Evolutionary conservation across 2,797 vertebrate genomes (phyloP).

Genomic region (Glyptemys insculpta): DNA sequence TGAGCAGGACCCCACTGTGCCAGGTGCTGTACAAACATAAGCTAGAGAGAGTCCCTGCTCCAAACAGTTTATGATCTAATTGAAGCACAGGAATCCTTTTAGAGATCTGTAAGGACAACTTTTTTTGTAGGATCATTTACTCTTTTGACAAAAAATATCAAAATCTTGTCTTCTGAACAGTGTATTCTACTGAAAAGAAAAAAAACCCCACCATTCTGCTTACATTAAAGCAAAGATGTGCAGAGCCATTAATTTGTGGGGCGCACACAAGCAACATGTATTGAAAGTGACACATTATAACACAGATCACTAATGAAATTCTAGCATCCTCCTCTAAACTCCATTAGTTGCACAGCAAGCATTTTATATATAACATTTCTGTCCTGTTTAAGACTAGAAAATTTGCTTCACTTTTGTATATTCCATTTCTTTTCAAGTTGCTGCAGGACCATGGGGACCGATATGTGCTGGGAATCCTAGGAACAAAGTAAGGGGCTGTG

Average conservation of each 20-base stretch:
- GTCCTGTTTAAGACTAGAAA: not conserved
- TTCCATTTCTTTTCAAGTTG: constrained; percentile 21
- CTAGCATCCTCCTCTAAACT: not conserved
- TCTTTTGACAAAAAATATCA: too few relatives aligned
- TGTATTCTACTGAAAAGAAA: not conserved
- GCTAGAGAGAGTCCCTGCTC: too few relatives aligned
- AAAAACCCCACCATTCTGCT: not conserved
- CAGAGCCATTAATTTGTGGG: not conserved
- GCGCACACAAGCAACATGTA: not conserved
- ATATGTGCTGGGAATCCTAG: constrained; percentile 67
- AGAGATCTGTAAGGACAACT: not conserved
- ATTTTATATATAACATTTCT: not conserved
- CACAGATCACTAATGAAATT: not conserved
- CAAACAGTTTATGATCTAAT: too few relatives aligned
- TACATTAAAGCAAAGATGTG: not conserved
- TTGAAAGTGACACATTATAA: not conserved
- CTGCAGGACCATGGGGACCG: constrained; percentile 53
- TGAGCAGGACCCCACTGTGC: not conserved
- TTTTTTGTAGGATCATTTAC: not conserved
- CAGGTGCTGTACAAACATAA: accelerated
- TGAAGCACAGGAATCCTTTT: not conserved
- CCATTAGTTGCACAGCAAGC: too few relatives aligned
- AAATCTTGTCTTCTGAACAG: not conserved
- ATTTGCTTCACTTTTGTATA: not conserved
- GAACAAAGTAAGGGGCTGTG: constrained; percentile 67